phyloP scores from a whole-genome alignment of 2,888 invertebrate genomes.

The Tenthredo distinguenda region DNA sequence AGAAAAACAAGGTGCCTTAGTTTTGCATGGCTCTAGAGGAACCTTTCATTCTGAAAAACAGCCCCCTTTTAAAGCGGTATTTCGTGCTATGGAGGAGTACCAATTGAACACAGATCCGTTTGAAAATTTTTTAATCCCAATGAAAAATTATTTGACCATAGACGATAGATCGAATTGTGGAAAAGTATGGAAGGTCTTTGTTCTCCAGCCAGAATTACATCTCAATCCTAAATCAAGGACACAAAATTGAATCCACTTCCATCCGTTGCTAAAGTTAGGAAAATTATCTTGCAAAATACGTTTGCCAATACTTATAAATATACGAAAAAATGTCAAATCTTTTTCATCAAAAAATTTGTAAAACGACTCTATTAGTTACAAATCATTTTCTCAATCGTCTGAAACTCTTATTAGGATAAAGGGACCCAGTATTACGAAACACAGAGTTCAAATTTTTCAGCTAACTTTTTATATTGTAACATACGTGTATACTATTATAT shows the following conservation, averaged over 20 bases:
- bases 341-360: neutral
- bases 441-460: slow-evolving; percentile 46
- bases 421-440: slow-evolving; percentile 44
- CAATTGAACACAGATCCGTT: slow-evolving; percentile 84
- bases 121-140: slow-evolving; percentile 81
- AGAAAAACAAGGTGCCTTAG: slow-evolving; percentile 86
- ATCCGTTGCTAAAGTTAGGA: neutral
- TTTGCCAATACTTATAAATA: slow-evolving; percentile 18
- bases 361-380: neutral
- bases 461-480: slow-evolving; percentile 47
- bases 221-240: slow-evolving; percentile 57
- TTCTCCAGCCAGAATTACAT: slow-evolving; percentile 73
- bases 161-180: slow-evolving; percentile 84
- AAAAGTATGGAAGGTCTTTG: slow-evolving; percentile 81
- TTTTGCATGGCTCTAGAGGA: slow-evolving; percentile 93
- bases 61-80: slow-evolving; percentile 89
- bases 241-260: neutral
- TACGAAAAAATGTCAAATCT: neutral
- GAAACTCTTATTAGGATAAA: slow-evolving; percentile 22
- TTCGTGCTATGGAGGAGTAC: slow-evolving; percentile 84
- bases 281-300: neutral
- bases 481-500: slow-evolving; percentile 38
- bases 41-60: slow-evolving; percentile 93
- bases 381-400: slow-evolving; percentile 12
- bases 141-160: slow-evolving; percentile 80